Base-by-base conservation (phyloP, 2,797 vertebrate genomes). In the Pipistrellus nathusii region DNA sequence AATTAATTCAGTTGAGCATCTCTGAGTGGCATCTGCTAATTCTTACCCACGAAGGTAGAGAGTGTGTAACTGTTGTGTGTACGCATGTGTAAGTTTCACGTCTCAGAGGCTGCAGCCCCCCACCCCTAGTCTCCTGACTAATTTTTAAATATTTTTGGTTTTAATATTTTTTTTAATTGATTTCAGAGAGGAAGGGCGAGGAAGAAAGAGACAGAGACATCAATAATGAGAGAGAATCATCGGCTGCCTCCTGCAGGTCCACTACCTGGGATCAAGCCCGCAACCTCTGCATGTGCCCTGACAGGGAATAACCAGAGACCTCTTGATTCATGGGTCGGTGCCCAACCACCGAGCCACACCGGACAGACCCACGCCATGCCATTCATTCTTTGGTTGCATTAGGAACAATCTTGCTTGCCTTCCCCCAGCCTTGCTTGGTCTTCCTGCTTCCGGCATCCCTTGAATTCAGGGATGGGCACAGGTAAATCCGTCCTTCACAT, bases 131-230 rank as follows among this genome's bases (percentile, higher is more conserved):
- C 59, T 44, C 23, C 75, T 35, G 59, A 51, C 48, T 10, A 32
- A 35, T 90, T 91, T 91, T 90, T 88, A 41, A 85, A 38, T 88
- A n/a, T 64, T 77, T 76, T 82, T 44, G 25, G 85, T 62, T 59
- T 59, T 27, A 59, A 59, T 12, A 25, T 59, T 12, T 59, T 27
- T 59, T 57, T 59, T 59, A 59, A 59, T 27, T 59, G 57, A 59
- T 13, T 59, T 59, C 57, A 59, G 57, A 27, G 57, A 5, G 25
- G 57, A 59, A 59, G 25, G 57, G 57, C 5, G 11, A 59, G 57
- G 25, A 59, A 59, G 57, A 59, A 59, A 59, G 57, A 59, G 57
- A 27, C 0, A 59, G 57, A 5, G 25, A 59, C 57, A 27, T 25
- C 25, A 27, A 10, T 25, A 11, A 27, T 59, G 25, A 59, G 55